Percentiles rank a stretch among this genome's conserved stretches.
Evolutionary conservation across 2,888 invertebrate genomes (phyloP).

Genomic region (Phlogophora meticulosa): DNA sequence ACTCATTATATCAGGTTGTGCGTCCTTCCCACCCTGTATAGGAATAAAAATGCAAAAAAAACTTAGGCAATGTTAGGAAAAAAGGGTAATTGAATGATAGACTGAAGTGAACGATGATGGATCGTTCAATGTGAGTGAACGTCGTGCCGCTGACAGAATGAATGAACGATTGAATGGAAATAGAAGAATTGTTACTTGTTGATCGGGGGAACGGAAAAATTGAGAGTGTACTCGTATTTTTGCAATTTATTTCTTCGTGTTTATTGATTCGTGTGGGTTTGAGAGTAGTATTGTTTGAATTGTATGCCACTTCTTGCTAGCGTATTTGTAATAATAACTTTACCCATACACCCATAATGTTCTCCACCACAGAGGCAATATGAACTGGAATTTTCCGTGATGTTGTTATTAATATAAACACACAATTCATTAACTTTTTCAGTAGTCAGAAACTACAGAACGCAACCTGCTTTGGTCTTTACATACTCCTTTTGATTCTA

Average conservation of each 20-base stretch:
- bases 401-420: no score
- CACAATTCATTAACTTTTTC: no score
- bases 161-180: slow-evolving; percentile 56
- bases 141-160: slow-evolving; percentile 55
- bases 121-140: slow-evolving; percentile 55
- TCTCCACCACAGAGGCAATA: background rate
- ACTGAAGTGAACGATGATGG: slow-evolving; percentile 59
- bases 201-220: slow-evolving; percentile 52
- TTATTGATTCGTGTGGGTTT: slow-evolving; percentile 27
- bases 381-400: background rate
- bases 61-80: slow-evolving; percentile 30
- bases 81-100: slow-evolving; percentile 59
- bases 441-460: no score
- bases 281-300: slow-evolving; percentile 12
- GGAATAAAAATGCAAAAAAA: slow-evolving; percentile 37
- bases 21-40: slow-evolving; percentile 6
- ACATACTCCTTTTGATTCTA: no score
- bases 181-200: slow-evolving; percentile 63
- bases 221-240: slow-evolving; percentile 47
- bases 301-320: slow-evolving; percentile 13
- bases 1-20: no score
- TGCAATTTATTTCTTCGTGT: slow-evolving; percentile 31
- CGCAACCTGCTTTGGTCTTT: no score
- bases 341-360: background rate
- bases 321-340: background rate